Percentiles rank a stretch among this genome's conserved stretches.
phyloP scores from a whole-genome alignment of 1,140 invertebrate species.

The Aphelenchoides fujianensis region DNA sequence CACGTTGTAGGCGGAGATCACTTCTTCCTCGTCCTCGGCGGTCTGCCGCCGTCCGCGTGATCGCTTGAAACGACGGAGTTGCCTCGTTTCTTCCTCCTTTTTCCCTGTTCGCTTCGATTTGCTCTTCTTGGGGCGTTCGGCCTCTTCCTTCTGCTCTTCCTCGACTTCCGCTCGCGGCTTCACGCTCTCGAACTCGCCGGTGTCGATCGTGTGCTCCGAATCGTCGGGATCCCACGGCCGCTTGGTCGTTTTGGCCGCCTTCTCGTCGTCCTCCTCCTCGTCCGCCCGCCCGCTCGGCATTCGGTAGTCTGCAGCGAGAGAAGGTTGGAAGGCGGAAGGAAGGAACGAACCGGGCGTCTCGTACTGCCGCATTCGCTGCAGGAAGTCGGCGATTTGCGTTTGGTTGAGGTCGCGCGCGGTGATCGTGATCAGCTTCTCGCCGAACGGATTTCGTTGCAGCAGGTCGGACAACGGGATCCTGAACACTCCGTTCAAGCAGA shows the following conservation, averaged over 20 bases:
- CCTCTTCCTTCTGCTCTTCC: slow-evolving; percentile 21
- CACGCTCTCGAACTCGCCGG: slow-evolving; percentile 42
- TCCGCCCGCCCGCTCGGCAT: background rate
- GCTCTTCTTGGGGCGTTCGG: slow-evolving; percentile 30
- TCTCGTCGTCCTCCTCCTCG: slow-evolving; percentile 26
- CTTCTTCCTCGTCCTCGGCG: slow-evolving; percentile 47
- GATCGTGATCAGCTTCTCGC: slow-evolving; percentile 59
- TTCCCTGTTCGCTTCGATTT: slow-evolving; percentile 12
- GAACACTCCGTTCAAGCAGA: slow-evolving; percentile 20
- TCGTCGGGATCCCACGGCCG: slow-evolving; percentile 35
- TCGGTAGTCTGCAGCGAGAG: slow-evolving; percentile 18
- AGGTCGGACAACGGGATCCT: slow-evolving; percentile 41
- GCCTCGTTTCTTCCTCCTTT: slow-evolving; percentile 22
- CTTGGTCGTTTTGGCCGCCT: slow-evolving; percentile 31
- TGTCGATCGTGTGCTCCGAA: slow-evolving; percentile 35
- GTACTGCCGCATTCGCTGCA: slow-evolving; percentile 51
- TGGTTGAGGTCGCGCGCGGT: slow-evolving; percentile 55
- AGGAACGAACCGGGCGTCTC: slow-evolving; percentile 32
- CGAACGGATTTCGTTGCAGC: slow-evolving; percentile 56
- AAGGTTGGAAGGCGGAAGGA: background rate
- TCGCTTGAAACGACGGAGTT: slow-evolving; percentile 11
- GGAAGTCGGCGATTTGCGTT: slow-evolving; percentile 54
- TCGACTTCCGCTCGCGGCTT: slow-evolving; percentile 4
- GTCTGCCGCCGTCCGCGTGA: slow-evolving; percentile 9
- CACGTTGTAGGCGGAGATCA: slow-evolving; percentile 57